Conservation (phyloP, 2,113 vertebrate species). For the Festucalex cinctus region DNA sequence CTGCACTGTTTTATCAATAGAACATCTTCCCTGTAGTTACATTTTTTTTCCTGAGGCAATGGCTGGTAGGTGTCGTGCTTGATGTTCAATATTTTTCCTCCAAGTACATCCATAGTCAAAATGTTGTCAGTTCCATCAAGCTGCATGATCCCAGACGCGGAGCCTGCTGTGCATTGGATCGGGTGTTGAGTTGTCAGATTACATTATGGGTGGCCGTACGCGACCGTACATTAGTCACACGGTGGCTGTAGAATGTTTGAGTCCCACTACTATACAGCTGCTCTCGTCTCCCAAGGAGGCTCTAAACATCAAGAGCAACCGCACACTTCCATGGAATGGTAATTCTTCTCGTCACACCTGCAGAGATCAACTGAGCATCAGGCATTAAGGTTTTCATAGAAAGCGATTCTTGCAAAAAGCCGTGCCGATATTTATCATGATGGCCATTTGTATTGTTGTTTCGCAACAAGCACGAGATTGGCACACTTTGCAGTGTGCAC, state of each 20-base stretch:
- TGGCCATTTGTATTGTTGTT: neutral
- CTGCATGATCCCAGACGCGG: slow-evolving; percentile 31
- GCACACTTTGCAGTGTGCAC: neutral
- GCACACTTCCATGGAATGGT: slow-evolving; percentile 23
- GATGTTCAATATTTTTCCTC: slow-evolving; percentile 27
- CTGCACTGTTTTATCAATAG: neutral
- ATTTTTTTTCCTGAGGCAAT: slow-evolving; percentile 38
- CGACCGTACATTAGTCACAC: slow-evolving; percentile 50
- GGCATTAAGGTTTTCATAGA: slow-evolving; percentile 3
- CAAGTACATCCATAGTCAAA: slow-evolving; percentile 27
- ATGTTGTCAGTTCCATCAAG: slow-evolving; percentile 56
- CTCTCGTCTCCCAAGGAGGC: slow-evolving; percentile 35
- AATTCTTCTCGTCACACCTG: slow-evolving; percentile 27
- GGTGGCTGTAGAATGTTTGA: slow-evolving; percentile 32
- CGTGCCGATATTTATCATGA: neutral
- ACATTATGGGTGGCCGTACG: slow-evolving; percentile 33
- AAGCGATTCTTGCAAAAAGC: neutral
- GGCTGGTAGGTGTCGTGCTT: slow-evolving; percentile 44
- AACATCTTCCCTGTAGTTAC: neutral
- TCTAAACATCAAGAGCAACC: slow-evolving; percentile 36
- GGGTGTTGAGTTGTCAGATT: slow-evolving; percentile 48
- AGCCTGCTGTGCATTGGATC: slow-evolving; percentile 27
- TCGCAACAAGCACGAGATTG: neutral
- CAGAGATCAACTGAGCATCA: slow-evolving; percentile 7
- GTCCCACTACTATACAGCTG: slow-evolving; percentile 24